Conservation (phyloP, 35 echinoderm and acorn worm species). For the Heliocidaris erythrogramma region DNA sequence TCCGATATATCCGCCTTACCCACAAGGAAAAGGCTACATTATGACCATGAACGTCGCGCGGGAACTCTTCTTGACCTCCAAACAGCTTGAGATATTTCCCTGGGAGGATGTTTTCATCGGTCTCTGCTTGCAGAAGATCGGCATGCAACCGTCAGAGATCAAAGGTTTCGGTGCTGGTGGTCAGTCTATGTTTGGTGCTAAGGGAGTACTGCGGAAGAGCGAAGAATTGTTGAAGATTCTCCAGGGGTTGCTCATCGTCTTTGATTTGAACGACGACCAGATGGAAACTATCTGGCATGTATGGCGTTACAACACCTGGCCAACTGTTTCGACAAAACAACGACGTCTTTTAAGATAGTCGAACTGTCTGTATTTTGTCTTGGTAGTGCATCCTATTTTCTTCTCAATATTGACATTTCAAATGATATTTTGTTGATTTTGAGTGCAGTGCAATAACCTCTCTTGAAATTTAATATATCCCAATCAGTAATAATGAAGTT, state of each 20-base stretch:
- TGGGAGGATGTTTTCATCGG: conserved; percentile 73
- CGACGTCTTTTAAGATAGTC: no score
- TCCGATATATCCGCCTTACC: conserved; percentile 55
- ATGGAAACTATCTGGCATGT: neutral
- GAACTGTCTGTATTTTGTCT: no score
- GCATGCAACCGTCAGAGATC: neutral
- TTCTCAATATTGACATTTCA: no score
- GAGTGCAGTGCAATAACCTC: neutral
- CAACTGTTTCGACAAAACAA: no score
- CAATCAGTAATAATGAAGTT: no score
- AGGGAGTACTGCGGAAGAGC: neutral
- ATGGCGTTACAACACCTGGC: neutral
- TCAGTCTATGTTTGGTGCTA: neutral
- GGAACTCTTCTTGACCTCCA: conserved; percentile 42
- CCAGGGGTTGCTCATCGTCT: neutral
- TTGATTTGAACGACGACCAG: neutral
- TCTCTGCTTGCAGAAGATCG: conserved; percentile 49
- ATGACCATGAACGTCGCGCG: conserved; percentile 52
- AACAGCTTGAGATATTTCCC: conserved; percentile 40
- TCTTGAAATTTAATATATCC: no score
- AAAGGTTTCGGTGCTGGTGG: neutral
- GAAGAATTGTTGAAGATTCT: neutral
- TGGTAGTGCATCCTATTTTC: no score
- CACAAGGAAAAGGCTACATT: conserved; percentile 54
- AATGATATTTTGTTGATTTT: neutral